phyloP scores from a whole-genome alignment of 2,113 vertebrate genomes.

The Isurus oxyrinchus region DNA sequence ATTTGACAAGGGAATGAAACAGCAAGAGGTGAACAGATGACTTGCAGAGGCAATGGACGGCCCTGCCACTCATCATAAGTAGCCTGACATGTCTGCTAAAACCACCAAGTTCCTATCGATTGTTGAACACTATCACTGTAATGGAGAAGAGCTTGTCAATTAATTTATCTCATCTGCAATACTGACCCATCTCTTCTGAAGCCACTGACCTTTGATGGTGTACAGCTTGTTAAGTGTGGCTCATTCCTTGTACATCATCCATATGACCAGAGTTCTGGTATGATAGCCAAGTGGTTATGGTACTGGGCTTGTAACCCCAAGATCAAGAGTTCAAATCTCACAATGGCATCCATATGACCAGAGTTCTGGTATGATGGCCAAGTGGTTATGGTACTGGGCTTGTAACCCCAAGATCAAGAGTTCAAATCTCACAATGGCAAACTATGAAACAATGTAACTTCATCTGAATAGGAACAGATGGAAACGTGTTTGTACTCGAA shows the following conservation, averaged over 20 bases:
- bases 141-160: not conserved
- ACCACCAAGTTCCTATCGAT: not conserved
- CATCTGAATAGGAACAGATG: too few species aligned
- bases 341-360: not conserved
- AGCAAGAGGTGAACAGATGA: rapidly evolving
- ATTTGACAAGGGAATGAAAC: not conserved
- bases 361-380: too few species aligned
- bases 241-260: not conserved
- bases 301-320: too few species aligned
- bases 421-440: too few species aligned
- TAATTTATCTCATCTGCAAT: not conserved
- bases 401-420: too few species aligned
- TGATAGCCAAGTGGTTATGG: too few species aligned
- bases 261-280: too few species aligned
- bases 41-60: rapidly evolving
- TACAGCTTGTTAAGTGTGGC: not conserved
- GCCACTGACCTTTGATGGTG: not conserved
- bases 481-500: too few species aligned
- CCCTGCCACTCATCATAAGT: not conserved
- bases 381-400: too few species aligned
- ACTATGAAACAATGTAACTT: too few species aligned
- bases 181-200: not conserved
- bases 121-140: not conserved
- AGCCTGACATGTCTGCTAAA: not conserved
- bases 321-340: too few species aligned